These are phyloP conservation scores for Diachasmimorpha longicaudata DNA, from an alignment of 1,140 invertebrate genomes.

Conservation along the genomic window DNA sequence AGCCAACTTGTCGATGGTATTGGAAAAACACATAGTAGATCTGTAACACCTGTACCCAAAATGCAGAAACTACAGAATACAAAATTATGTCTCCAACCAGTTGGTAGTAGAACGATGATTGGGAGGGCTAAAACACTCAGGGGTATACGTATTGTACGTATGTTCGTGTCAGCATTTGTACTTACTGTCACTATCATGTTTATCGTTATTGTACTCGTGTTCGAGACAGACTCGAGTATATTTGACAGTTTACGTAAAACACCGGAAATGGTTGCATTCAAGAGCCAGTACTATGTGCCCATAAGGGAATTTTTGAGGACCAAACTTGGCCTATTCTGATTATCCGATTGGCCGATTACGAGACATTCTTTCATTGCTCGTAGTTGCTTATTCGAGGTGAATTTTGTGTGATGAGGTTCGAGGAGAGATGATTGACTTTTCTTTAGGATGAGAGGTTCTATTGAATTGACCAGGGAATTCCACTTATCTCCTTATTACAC, in stretches of 20 bases:
- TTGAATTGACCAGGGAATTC: neutral
- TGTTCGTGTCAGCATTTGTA: conserved; percentile 76
- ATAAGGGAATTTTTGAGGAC: conserved; percentile 76
- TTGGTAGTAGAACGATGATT: conserved; percentile 35
- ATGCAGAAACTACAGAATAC: conserved; percentile 65
- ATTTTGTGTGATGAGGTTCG: neutral
- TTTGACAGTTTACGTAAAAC: conserved; percentile 74
- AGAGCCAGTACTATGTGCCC: conserved; percentile 82
- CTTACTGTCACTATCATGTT: conserved; percentile 72
- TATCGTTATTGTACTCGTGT: conserved; percentile 70
- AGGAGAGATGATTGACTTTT: neutral
- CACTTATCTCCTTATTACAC: neutral
- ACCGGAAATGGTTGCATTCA: conserved; percentile 79
- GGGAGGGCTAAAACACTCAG: conserved; percentile 41
- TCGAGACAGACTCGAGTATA: conserved; percentile 77
- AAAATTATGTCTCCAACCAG: conserved; percentile 52
- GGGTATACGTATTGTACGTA: conserved; percentile 69
- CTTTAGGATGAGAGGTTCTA: neutral
- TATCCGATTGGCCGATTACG: conserved; percentile 28
- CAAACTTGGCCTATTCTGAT: conserved; percentile 62
- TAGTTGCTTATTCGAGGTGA: neutral
- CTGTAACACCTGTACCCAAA: conserved; percentile 64
- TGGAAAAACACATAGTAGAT: conserved; percentile 55
- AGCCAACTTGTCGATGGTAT: conserved; percentile 69
- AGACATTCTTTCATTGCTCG: conserved; percentile 11